phyloP scores from a whole-genome alignment of 2,888 invertebrate species.

The Cheiracanthium punctorium region DNA sequence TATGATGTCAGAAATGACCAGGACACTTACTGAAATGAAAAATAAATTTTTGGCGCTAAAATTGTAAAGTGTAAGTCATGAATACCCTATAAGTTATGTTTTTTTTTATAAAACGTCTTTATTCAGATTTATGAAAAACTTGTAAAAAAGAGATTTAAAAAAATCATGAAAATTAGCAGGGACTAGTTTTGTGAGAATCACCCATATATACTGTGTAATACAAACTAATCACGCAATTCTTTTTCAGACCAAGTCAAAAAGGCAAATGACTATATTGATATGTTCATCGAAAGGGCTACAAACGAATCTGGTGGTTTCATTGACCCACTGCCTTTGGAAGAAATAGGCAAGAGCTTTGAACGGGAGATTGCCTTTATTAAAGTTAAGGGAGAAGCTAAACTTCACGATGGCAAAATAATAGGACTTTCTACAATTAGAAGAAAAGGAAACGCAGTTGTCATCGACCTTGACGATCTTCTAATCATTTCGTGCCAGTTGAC shows the following conservation, averaged over 20 bases:
- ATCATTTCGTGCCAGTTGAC: slow-evolving; percentile 36
- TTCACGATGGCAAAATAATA: slow-evolving; percentile 43
- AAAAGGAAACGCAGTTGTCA: slow-evolving; percentile 38
- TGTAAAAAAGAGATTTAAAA: no score
- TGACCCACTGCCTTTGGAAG: slow-evolving; percentile 55
- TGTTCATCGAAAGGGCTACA: slow-evolving; percentile 50
- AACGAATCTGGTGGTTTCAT: slow-evolving; percentile 58
- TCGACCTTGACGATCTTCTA: slow-evolving; percentile 52
- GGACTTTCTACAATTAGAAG: slow-evolving; percentile 53
- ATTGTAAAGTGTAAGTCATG: no score
- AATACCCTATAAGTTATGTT: no score
- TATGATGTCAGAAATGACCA: no score
- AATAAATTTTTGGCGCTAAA: no score
- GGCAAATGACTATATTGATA: slow-evolving; percentile 52
- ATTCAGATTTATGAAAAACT: no score
- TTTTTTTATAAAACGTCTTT: no score
- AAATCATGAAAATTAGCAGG: no score
- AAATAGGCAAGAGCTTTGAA: slow-evolving; percentile 37
- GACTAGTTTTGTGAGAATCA: no score
- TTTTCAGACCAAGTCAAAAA: slow-evolving; percentile 37
- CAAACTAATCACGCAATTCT: no score
- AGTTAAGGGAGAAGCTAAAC: slow-evolving; percentile 58
- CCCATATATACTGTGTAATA: no score
- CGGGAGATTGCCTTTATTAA: slow-evolving; percentile 45
- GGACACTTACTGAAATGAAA: no score